These are phyloP conservation scores for Leucophenga montana DNA, from an alignment of 2,888 invertebrate species.

Conservation along the genomic window DNA sequence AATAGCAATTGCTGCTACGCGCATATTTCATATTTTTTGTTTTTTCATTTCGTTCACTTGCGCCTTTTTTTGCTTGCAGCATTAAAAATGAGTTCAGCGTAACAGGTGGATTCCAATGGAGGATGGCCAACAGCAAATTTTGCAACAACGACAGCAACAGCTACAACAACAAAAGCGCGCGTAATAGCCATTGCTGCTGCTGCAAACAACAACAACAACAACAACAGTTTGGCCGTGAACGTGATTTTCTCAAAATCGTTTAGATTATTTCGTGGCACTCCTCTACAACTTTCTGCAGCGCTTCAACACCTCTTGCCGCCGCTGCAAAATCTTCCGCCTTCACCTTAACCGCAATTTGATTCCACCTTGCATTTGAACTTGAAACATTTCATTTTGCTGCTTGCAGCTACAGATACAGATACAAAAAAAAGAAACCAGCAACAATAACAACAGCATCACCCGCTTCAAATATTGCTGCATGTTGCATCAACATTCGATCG, in stretches of 20 bases:
- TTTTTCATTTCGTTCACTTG: not conserved
- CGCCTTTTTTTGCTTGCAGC: conserved; percentile 49
- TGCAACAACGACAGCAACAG: conserved; percentile 34
- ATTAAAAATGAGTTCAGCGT: conserved; percentile 66
- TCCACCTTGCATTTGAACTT: conserved; percentile 64
- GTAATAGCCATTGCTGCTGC: not conserved
- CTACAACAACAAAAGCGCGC: conserved; percentile 26
- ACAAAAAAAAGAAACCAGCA: conserved; percentile 1
- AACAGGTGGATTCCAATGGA: conserved; percentile 50
- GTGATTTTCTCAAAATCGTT: conserved; percentile 67
- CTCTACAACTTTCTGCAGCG: conserved; percentile 37
- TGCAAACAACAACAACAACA: conserved; percentile 44
- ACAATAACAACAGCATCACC: not conserved
- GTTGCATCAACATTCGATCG: conserved; percentile 44
- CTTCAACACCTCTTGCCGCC: not conserved
- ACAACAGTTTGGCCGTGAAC: conserved; percentile 39
- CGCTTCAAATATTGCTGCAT: conserved; percentile 9
- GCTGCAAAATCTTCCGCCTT: not conserved
- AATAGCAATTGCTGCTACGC: not conserved
- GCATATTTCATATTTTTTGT: not conserved
- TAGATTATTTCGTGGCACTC: conserved; percentile 66
- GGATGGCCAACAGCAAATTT: conserved; percentile 50
- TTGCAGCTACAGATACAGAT: conserved; percentile 41
- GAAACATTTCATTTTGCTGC: conserved; percentile 66
- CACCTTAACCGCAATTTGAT: no score